phyloP scores from a whole-genome alignment of 2,888 invertebrate genomes.

The Doris montereyensis region DNA sequence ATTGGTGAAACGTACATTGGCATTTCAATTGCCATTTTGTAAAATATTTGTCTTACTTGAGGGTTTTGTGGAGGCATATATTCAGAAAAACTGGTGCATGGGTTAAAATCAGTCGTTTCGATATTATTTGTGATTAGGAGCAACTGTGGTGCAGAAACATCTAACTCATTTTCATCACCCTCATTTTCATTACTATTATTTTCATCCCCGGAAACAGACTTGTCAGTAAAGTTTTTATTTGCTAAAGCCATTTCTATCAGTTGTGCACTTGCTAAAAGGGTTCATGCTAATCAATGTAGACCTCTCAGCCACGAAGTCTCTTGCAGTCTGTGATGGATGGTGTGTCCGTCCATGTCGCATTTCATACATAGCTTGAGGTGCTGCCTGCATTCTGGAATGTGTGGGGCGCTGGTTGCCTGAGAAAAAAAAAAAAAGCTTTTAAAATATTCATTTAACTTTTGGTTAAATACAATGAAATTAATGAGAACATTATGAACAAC shows the following conservation, averaged over 20 bases:
- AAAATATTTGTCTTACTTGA: not conserved
- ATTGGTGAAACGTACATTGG: not conserved
- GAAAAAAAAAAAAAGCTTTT: not conserved
- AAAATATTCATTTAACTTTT: too few relatives aligned
- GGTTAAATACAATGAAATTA: too few relatives aligned
- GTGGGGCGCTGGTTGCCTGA: not conserved
- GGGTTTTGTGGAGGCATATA: not conserved
- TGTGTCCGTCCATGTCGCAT: not conserved
- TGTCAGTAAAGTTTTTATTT: not conserved
- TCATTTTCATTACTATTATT: not conserved
- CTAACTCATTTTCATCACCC: not conserved
- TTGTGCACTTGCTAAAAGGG: not conserved
- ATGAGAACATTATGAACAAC: too few relatives aligned
- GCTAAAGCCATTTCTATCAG: not conserved
- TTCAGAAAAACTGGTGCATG: not conserved
- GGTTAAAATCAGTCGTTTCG: not conserved
- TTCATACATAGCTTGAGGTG: not conserved
- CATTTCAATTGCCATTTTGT: not conserved
- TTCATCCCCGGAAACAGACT: not conserved
- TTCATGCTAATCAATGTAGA: not conserved
- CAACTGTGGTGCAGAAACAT: not conserved
- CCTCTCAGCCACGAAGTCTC: too few relatives aligned
- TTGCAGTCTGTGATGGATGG: too few relatives aligned
- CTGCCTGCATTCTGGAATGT: not conserved
- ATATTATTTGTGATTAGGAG: not conserved